These are phyloP conservation scores for Ameiurus melas DNA, from an alignment of 2,113 vertebrate species.

Conservation along the genomic window DNA sequence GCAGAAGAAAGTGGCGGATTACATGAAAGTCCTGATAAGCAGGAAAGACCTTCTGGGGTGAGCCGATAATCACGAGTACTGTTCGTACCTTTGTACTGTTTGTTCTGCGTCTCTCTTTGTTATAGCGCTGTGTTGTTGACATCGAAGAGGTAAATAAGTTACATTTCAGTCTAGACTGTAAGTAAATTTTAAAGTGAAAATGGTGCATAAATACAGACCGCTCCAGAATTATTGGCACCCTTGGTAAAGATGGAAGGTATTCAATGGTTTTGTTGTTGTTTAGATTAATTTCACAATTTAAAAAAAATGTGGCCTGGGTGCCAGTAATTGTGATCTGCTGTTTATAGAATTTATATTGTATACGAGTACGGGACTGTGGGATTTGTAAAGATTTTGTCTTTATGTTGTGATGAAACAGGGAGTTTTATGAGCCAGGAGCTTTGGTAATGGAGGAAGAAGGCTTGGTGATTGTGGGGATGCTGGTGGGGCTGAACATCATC, in stretches of 20 bases:
- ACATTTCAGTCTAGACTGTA: not conserved
- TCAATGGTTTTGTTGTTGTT: too few relatives aligned
- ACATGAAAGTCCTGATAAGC: conserved; percentile 90
- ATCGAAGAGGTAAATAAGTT: not conserved
- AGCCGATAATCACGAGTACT: conserved; percentile 25
- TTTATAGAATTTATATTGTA: not conserved
- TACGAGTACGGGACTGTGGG: not conserved
- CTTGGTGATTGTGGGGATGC: conserved; percentile 87
- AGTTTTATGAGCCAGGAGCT: conserved; percentile 93
- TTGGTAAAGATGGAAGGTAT: not conserved
- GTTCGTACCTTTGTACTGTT: not conserved
- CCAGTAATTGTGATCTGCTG: not conserved
- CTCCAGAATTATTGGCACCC: not conserved
- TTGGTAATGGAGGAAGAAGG: conserved; percentile 95
- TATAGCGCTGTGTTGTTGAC: not conserved
- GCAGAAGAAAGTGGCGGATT: conserved; percentile 97
- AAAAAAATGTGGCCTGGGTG: not conserved
- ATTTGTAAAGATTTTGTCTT: not conserved
- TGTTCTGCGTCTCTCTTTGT: not conserved
- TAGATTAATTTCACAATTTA: too few relatives aligned
- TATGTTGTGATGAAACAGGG: conserved; percentile 68
- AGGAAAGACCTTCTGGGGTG: conserved; percentile 89
- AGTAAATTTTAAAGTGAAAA: too few relatives aligned
- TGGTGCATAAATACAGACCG: not conserved
- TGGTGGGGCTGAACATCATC: conserved; percentile 95